phyloP scores from a whole-genome alignment of 1,140 invertebrate genomes.

The Drosophila watanabei region DNA sequence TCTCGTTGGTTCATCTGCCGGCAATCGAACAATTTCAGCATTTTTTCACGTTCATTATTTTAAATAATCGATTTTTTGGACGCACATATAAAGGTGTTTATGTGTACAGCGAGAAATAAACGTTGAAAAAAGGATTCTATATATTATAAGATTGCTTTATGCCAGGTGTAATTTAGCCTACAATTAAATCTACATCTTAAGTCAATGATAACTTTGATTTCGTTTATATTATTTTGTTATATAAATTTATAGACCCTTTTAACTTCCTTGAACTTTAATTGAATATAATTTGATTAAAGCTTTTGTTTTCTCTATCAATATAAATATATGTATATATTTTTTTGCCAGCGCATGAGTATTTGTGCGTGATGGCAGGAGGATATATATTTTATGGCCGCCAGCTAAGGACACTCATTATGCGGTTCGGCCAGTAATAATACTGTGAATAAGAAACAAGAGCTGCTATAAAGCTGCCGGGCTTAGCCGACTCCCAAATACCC shows the following conservation, averaged over 20 bases:
- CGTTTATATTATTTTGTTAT: no score
- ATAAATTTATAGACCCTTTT: not conserved
- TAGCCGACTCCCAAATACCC: slow-evolving; percentile 13
- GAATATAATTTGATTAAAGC: not conserved
- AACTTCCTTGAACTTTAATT: not conserved
- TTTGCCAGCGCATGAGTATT: slow-evolving; percentile 4
- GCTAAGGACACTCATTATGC: slow-evolving; percentile 57
- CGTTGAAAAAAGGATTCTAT: not conserved
- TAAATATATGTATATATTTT: not conserved
- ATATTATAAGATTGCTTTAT: not conserved
- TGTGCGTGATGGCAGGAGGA: slow-evolving; percentile 11
- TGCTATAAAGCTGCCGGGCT: no score
- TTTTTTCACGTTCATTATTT: slow-evolving; percentile 58
- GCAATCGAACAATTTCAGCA: slow-evolving; percentile 40
- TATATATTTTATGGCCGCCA: slow-evolving; percentile 49
- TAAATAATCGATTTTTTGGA: slow-evolving; percentile 54
- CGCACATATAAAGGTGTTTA: slow-evolving; percentile 26
- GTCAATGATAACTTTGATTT: no score
- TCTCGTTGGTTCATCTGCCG: slow-evolving; percentile 36
- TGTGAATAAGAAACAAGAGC: slow-evolving; percentile 34
- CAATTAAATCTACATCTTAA: not conserved
- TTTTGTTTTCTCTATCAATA: not conserved
- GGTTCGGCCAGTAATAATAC: slow-evolving; percentile 42
- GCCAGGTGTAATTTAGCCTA: not conserved
- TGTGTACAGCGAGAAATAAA: not conserved